Percentiles rank a stretch among this genome's conserved stretches.
These are phyloP conservation scores for Halcyon smyrnensis DNA, from an alignment of 2,797 vertebrate genomes.

Conservation along the genomic window DNA sequence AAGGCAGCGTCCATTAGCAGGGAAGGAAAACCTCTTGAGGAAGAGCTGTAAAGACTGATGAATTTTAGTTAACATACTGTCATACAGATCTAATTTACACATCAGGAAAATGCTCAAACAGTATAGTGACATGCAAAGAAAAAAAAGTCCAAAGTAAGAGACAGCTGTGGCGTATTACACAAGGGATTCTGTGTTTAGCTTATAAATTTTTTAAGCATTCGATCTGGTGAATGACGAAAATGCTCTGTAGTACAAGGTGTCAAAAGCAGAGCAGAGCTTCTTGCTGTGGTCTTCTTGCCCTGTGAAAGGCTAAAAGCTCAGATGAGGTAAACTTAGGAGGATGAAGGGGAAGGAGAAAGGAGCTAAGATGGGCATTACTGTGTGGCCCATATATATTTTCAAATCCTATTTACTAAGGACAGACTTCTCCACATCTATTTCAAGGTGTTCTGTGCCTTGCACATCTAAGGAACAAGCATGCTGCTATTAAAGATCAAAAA, in stretches of 20 bases:
- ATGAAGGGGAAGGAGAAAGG: not conserved
- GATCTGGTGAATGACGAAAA: constrained; percentile 3
- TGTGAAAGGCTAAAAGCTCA: not conserved
- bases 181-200: constrained; percentile 19
- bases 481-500: not conserved
- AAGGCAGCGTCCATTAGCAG: not conserved
- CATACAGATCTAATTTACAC: constrained; percentile 47
- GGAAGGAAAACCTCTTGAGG: constrained; percentile 38
- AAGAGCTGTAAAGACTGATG: constrained; percentile 9
- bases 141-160: not conserved
- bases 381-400: constrained; percentile 28
- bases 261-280: not conserved
- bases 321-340: not conserved
- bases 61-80: constrained; percentile 48
- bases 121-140: not conserved
- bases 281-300: not conserved
- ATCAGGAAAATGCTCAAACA: constrained; percentile 46
- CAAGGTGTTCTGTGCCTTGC: not conserved
- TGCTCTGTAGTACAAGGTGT: not conserved
- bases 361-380: not conserved
- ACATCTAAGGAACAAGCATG: not conserved
- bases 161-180: constrained; percentile 34
- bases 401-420: constrained; percentile 44
- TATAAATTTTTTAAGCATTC: constrained; percentile 13
- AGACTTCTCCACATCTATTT: constrained; percentile 16